A percentile compares a stretch with the other conserved stretches of the same genome.
Evolutionary conservation across 2,113 vertebrate species (phyloP).

Genomic region (Acrocephalus kingi): DNA sequence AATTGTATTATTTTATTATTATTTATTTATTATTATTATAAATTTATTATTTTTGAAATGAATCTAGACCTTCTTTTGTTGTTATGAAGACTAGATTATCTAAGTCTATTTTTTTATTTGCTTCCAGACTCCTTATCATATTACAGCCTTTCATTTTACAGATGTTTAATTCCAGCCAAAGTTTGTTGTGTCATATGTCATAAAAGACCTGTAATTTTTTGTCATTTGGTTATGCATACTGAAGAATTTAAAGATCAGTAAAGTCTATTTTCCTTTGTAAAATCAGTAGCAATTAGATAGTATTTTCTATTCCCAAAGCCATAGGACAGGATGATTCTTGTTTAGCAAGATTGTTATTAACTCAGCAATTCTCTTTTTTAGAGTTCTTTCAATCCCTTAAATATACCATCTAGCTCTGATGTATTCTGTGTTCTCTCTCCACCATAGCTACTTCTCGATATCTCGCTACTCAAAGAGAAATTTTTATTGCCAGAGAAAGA

Average conservation of each 20-base stretch:
- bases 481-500: background rate
- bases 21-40: background rate
- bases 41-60: background rate
- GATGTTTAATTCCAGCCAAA: background rate
- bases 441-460: background rate
- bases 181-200: background rate
- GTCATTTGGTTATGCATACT: background rate
- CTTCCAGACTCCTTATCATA: background rate
- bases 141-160: background rate
- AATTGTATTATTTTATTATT: background rate
- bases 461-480: background rate
- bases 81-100: background rate
- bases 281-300: background rate
- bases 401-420: background rate
- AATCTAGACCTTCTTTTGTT: background rate
- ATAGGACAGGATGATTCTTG: background rate
- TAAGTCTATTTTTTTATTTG: background rate
- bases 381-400: background rate
- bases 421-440: background rate
- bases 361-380: background rate
- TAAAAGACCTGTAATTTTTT: background rate
- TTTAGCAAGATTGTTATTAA: background rate
- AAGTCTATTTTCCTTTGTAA: background rate
- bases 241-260: background rate
- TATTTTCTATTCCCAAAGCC: background rate